Evolutionary conservation across 1,140 invertebrate species (phyloP), one percentile per base, ranked within the genome.

Genomic region (Capitella teleta): DNA sequence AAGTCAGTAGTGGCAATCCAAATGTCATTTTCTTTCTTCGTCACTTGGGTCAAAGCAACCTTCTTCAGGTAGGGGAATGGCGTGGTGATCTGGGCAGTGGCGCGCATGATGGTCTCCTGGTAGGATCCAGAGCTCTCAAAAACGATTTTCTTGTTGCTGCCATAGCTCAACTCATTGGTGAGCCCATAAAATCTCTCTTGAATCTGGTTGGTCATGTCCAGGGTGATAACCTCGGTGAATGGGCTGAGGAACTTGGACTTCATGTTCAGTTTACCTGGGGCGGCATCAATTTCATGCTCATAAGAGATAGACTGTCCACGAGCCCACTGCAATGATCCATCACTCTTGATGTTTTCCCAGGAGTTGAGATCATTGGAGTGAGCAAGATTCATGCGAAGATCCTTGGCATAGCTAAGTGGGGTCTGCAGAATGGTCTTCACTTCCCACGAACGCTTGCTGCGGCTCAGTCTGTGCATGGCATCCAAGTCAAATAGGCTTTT

Each of bases 41-140:
- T 32, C 45, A 47, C 32, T 19, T 47, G 5, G 38, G 10, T 40
- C 38, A 40, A 21, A 8, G 8, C 8, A 16, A 40, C 8, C 19
- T 40, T 24, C 38, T 40, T 24, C 10, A 40, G 8, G 38, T 24
- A 19, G 38, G 38, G 19, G 38, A 40, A 40, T 24, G 38, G 38
- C 8, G 8, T 40, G 4, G 38, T 40, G 10, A 40, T 10, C 12
- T 40, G 19, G 8, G 38, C 38, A 24, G 19, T 40, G 38, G 19
- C 38, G 38, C n/a, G n/a, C n/a, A 40, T 40, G 5, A 40, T n/a
- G 38, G 38, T 21, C 38, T 40, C 38, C 6, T 40, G 10, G n/a
- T n/a, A n/a, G n/a, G n/a, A n/a, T n/a, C n/a, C n/a, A n/a, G n/a
- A n/a, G n/a, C n/a, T n/a, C n/a, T 34, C 32, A 34, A 34, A 16